Evolutionary conservation across 2,113 vertebrate species (phyloP).

Genomic region (Scatophagus argus): DNA sequence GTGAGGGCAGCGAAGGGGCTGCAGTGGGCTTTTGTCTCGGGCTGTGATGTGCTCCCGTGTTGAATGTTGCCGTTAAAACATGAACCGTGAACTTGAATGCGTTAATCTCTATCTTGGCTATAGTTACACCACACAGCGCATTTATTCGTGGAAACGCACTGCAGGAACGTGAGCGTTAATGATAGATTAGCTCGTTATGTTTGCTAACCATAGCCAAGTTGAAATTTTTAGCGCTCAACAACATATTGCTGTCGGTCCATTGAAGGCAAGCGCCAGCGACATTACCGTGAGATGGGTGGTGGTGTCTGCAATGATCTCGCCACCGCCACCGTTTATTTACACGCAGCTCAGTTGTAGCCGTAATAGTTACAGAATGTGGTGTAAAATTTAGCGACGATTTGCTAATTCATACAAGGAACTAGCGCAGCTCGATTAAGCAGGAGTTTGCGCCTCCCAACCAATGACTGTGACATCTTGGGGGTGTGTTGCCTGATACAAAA

Average conservation of each 20-base stretch:
- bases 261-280: conserved; percentile 47
- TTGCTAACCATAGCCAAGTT: conserved; percentile 47
- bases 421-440: conserved; percentile 50
- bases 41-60: conserved; percentile 45
- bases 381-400: conserved; percentile 3
- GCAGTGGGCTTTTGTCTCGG: conserved; percentile 83
- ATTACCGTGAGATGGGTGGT: conserved; percentile 54
- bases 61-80: conserved; percentile 39
- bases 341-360: neutral
- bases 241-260: conserved; percentile 33
- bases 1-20: conserved; percentile 74
- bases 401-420: conserved; percentile 37
- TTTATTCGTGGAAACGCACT: neutral
- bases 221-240: conserved; percentile 46
- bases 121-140: neutral
- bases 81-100: neutral
- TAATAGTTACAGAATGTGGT: neutral
- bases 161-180: neutral
- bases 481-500: conserved; percentile 84
- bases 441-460: conserved; percentile 53
- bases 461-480: conserved; percentile 76
- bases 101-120: neutral
- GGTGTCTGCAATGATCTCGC: conserved; percentile 49
- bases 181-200: conserved; percentile 17
- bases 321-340: conserved; percentile 46